Percentiles rank a stretch among this genome's conserved stretches.
Evolutionary conservation across 1,140 invertebrate species (phyloP).

Genomic region (Rhyzopertha dominica): DNA sequence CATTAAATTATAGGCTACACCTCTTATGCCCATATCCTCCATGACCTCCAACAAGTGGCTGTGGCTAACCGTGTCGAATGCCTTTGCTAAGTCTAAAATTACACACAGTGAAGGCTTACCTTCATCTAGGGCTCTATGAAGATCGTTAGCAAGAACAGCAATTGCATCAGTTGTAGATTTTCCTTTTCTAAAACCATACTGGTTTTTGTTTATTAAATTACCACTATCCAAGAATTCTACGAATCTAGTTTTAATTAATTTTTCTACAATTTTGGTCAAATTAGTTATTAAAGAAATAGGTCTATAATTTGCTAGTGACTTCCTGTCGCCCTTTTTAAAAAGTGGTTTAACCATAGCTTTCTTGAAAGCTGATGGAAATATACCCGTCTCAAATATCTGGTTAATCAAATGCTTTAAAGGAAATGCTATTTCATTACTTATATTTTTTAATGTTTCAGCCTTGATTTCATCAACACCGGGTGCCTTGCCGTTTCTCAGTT

Average conservation of each 20-base stretch:
- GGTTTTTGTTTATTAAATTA: slow-evolving; percentile 21
- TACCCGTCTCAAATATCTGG: neutral
- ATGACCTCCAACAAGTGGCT: slow-evolving; percentile 25
- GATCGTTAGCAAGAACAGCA: slow-evolving; percentile 19
- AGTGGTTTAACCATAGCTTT: neutral
- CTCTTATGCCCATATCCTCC: slow-evolving; percentile 24
- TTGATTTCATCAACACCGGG: too few relatives aligned
- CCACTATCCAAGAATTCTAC: slow-evolving; percentile 23
- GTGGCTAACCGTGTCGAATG: slow-evolving; percentile 35
- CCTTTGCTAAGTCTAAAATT: slow-evolving; percentile 35
- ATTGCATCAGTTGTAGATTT: slow-evolving; percentile 25
- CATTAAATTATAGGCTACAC: slow-evolving; percentile 16
- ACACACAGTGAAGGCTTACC: slow-evolving; percentile 19
- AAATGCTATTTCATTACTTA: too few relatives aligned
- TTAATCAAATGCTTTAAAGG: neutral
- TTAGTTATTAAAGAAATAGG: too few relatives aligned
- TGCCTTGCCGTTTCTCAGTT: too few relatives aligned
- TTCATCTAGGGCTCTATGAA: slow-evolving; percentile 19
- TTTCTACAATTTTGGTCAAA: slow-evolving; percentile 34
- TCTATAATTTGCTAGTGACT: too few relatives aligned
- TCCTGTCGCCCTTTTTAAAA: too few relatives aligned
- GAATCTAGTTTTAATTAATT: slow-evolving; percentile 24
- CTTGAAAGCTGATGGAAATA: neutral
- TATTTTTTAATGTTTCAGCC: too few relatives aligned
- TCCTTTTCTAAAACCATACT: slow-evolving; percentile 30